Evolutionary conservation across 2,797 vertebrate genomes (phyloP).

Genomic region (Gymnoscopelus braueri): DNA sequence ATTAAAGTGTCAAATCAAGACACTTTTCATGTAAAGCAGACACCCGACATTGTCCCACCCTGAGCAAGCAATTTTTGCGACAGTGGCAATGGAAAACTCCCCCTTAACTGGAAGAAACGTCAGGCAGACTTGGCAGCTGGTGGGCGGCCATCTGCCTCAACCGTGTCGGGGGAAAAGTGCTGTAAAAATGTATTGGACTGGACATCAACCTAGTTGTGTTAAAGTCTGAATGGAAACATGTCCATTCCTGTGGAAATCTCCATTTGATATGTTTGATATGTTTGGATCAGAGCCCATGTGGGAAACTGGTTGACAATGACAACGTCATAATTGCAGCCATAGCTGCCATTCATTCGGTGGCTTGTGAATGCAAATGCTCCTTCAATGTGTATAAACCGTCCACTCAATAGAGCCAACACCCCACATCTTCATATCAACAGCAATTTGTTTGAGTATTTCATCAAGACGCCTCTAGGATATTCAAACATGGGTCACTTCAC

Average conservation of each 20-base stretch:
- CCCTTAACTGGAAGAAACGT: too few species aligned
- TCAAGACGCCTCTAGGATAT: constrained; percentile 61
- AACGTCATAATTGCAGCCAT: constrained; percentile 52
- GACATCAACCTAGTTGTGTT: neutral
- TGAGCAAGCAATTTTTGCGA: too few species aligned
- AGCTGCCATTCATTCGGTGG: constrained; percentile 25
- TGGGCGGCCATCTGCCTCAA: too few species aligned
- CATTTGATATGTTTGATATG: constrained; percentile 26
- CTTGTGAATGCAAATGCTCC: constrained; percentile 5
- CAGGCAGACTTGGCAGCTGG: too few species aligned
- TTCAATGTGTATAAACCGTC: constrained; percentile 52
- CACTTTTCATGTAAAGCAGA: too few species aligned
- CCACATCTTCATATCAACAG: constrained; percentile 73
- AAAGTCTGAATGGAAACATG: neutral
- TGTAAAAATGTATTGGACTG: too few species aligned
- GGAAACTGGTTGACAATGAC: constrained; percentile 27
- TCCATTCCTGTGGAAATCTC: constrained; percentile 8
- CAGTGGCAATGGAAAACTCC: too few species aligned
- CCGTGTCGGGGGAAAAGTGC: too few species aligned
- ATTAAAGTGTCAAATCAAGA: too few species aligned
- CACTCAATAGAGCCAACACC: constrained; percentile 57
- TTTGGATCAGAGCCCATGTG: constrained; percentile 25
- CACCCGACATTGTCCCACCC: too few species aligned
- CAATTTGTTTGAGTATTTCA: constrained; percentile 72
- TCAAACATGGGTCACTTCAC: constrained; percentile 74